Percentiles rank a stretch among this genome's conserved stretches.
These are phyloP conservation scores for Chloroceryle amazona DNA, from an alignment of 2,797 vertebrate genomes.

Conservation along the genomic window DNA sequence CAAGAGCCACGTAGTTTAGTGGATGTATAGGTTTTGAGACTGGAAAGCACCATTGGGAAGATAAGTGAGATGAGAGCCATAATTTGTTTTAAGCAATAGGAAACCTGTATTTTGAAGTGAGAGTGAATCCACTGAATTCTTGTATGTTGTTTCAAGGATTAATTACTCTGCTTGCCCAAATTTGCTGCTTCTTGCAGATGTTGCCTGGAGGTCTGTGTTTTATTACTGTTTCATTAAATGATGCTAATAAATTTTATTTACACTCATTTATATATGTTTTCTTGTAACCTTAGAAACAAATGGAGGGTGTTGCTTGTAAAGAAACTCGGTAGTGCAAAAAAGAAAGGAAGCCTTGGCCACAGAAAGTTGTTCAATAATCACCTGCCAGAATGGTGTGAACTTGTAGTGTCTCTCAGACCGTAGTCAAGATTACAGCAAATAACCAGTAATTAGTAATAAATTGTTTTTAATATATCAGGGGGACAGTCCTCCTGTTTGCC, in stretches of 20 bases:
- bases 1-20: background rate
- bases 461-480: background rate
- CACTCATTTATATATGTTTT: background rate
- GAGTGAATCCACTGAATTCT: background rate
- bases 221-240: conserved; percentile 5
- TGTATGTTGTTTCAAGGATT: background rate
- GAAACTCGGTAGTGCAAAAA: background rate
- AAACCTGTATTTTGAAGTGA: background rate
- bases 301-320: background rate
- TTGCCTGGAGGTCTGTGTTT: background rate
- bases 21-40: background rate
- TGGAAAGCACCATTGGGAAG: background rate
- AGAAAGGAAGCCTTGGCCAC: background rate
- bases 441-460: background rate
- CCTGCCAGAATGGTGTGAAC: background rate
- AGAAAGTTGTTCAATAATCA: background rate
- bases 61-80: background rate
- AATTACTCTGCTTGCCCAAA: background rate
- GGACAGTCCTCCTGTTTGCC: background rate
- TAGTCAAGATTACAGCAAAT: background rate
- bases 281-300: background rate
- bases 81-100: background rate
- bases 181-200: background rate
- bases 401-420: background rate
- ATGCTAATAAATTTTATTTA: background rate